Conservation (phyloP, 2,888 invertebrate species). For the Diploptera punctata region DNA sequence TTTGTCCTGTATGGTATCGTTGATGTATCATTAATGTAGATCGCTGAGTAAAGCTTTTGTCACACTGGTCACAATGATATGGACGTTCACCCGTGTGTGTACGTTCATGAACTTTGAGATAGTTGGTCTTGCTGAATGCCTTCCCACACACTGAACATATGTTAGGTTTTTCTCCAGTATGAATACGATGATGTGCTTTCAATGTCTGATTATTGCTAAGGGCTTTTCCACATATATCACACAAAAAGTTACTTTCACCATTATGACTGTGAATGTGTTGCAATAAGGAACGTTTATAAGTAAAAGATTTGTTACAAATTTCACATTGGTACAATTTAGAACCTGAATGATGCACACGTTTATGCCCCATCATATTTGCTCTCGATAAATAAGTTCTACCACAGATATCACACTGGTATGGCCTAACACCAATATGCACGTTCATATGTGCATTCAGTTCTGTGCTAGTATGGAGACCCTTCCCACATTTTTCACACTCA, state of each 20-base stretch:
- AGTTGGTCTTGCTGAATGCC: conserved; percentile 63
- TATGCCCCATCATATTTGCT: conserved; percentile 61
- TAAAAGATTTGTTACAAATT: conserved; percentile 48
- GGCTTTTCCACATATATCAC: conserved; percentile 41
- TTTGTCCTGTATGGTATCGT: conserved; percentile 36
- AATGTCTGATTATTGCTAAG: conserved; percentile 45
- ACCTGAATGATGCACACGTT: conserved; percentile 53
- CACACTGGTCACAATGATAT: conserved; percentile 63
- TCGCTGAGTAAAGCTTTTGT: conserved; percentile 56
- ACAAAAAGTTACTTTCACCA: conserved; percentile 47
- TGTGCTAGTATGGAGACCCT: conserved; percentile 37
- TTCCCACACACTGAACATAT: conserved; percentile 64
- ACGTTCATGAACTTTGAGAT: conserved; percentile 61
- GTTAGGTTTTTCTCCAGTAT: conserved; percentile 62
- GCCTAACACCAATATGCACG: conserved; percentile 52
- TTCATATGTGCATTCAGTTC: conserved; percentile 35
- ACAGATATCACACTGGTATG: conserved; percentile 55
- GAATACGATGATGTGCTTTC: conserved; percentile 47
- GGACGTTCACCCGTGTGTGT: conserved; percentile 64
- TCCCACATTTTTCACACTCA: conserved; percentile 36
- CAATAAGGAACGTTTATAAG: conserved; percentile 47
- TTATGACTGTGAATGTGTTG: conserved; percentile 50
- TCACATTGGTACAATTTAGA: conserved; percentile 48
- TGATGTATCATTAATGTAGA: conserved; percentile 37
- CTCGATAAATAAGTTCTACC: conserved; percentile 60